Percentiles rank a stretch among this genome's conserved stretches.
Evolutionary conservation across 2,113 vertebrate genomes (phyloP).

Genomic region (Atherinomorus stipes): DNA sequence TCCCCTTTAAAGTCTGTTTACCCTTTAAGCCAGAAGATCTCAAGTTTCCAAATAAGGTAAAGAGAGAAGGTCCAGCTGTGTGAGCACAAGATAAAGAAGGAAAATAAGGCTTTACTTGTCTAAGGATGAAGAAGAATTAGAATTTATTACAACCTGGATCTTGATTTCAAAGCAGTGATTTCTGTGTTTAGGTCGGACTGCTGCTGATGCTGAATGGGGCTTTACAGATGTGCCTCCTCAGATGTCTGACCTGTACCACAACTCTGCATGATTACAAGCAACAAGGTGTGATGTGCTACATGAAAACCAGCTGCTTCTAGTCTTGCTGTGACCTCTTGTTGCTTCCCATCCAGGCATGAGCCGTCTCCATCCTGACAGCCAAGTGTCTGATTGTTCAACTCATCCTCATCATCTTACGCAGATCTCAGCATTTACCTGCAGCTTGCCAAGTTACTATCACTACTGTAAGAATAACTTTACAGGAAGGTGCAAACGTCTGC

Average conservation of each 20-base stretch:
- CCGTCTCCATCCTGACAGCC: too few relatives aligned
- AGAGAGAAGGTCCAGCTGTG: constrained; percentile 12
- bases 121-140: constrained; percentile 3
- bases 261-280: neutral
- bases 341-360: neutral
- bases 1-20: constrained; percentile 48
- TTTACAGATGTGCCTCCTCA: neutral
- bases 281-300: neutral
- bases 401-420: too few relatives aligned
- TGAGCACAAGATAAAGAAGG: constrained; percentile 5
- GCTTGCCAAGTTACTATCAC: too few relatives aligned
- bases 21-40: constrained; percentile 33
- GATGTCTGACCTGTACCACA: neutral
- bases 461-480: too few relatives aligned
- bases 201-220: neutral
- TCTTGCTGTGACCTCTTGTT: neutral
- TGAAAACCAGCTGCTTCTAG: neutral
- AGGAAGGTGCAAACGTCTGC: too few relatives aligned
- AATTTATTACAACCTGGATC: constrained; percentile 9
- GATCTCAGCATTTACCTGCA: too few relatives aligned
- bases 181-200: neutral
- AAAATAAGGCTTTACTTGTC: neutral
- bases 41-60: constrained; percentile 57
- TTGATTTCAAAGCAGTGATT: neutral
- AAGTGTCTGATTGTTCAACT: too few relatives aligned